phyloP scores from a whole-genome alignment of 35 echinoderm and acorn worm genomes.

The Apostichopus californicus region DNA sequence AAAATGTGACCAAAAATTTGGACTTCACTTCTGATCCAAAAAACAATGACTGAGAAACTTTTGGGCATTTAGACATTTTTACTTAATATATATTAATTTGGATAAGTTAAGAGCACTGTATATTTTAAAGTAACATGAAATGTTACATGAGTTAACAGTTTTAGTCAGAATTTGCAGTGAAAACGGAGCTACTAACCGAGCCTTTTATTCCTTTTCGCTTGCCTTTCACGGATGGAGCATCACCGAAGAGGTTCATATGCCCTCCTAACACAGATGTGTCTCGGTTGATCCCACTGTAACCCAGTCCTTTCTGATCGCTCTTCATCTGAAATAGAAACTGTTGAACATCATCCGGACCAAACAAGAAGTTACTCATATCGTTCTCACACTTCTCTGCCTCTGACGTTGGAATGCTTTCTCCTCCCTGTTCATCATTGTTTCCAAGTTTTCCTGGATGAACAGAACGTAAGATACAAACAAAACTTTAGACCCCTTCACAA shows the following conservation, averaged over 20 bases:
- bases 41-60: no score
- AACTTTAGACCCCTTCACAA: not conserved
- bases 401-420: not conserved
- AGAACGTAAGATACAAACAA: not conserved
- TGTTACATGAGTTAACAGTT: no score
- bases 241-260: conserved; percentile 78
- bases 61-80: no score
- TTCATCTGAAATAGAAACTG: conserved; percentile 77
- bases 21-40: no score
- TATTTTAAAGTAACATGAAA: no score
- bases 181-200: conserved; percentile 47
- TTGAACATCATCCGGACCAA: conserved; percentile 89
- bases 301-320: conserved; percentile 89
- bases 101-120: no score
- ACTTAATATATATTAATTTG: no score
- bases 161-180: not conserved
- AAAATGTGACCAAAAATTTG: no score
- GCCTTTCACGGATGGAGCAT: conserved; percentile 32
- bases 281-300: conserved; percentile 81
- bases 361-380: conserved; percentile 54
- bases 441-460: not conserved
- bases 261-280: conserved; percentile 68
- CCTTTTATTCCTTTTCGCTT: conserved; percentile 76
- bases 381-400: conserved; percentile 21
- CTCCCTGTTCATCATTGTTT: not conserved